Evolutionary conservation across 2,888 invertebrate species (phyloP).

Genomic region (Calliphora vomitoria): DNA sequence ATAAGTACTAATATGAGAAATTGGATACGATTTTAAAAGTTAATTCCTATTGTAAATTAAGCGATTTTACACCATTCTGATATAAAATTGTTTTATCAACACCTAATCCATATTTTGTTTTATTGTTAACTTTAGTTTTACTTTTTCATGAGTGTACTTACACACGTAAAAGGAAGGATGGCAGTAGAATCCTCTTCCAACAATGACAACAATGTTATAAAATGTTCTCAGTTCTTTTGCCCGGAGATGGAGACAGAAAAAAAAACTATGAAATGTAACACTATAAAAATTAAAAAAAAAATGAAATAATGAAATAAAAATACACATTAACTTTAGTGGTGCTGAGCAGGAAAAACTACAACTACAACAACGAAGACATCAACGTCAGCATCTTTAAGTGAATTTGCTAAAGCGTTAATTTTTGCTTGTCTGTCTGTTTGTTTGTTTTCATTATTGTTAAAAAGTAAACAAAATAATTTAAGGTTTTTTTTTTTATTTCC

Average conservation of each 20-base stretch:
- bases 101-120: background rate
- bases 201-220: conserved; percentile 32
- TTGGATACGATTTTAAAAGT: too few relatives aligned
- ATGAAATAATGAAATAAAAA: conserved; percentile 18
- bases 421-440: conserved; percentile 17
- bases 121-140: background rate
- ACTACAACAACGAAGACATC: conserved; percentile 10
- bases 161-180: conserved; percentile 6
- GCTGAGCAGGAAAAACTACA: background rate
- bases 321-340: conserved; percentile 29
- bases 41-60: too few relatives aligned
- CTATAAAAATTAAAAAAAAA: conserved; percentile 19
- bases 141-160: conserved; percentile 42
- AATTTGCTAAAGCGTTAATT: conserved; percentile 58
- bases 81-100: too few relatives aligned
- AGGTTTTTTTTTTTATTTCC: conserved; percentile 31
- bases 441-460: conserved; percentile 31
- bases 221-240: conserved; percentile 6
- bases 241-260: background rate
- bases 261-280: background rate
- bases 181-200: background rate
- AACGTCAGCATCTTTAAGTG: conserved; percentile 49
- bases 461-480: conserved; percentile 54
- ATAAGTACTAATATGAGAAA: too few relatives aligned
- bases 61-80: too few relatives aligned